A percentile compares a stretch with the other conserved stretches of the same genome.
phyloP scores from a whole-genome alignment of 2,888 invertebrate genomes.

The Podabrus alpinus region DNA sequence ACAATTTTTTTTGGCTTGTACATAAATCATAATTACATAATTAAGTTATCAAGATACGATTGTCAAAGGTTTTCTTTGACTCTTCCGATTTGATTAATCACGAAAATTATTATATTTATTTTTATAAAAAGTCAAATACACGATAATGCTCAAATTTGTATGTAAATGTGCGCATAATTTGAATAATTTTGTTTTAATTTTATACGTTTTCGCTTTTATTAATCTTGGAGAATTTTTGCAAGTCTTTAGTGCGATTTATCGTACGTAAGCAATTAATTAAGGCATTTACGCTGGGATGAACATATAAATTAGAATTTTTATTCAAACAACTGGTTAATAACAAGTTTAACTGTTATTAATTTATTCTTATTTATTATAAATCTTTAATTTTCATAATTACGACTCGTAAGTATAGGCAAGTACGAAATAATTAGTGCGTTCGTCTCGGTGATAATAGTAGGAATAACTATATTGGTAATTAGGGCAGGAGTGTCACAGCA shows the following conservation, averaged over 20 bases:
- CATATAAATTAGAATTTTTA: neutral
- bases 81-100: neutral
- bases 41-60: neutral
- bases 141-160: neutral
- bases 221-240: neutral
- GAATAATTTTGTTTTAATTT: neutral
- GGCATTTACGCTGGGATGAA: neutral
- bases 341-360: neutral
- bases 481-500: slow-evolving; percentile 21
- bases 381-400: neutral
- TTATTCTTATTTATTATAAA: neutral
- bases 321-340: neutral
- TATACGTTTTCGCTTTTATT: neutral
- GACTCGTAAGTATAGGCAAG: neutral
- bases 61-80: neutral
- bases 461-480: slow-evolving; percentile 9
- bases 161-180: neutral
- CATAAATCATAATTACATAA: neutral
- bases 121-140: neutral
- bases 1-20: neutral
- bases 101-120: neutral
- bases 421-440: neutral
- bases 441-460: neutral
- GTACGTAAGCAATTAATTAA: neutral
- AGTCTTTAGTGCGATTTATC: neutral